phyloP scores from a whole-genome alignment of 2,797 vertebrate genomes.

The Thunnus albacares region DNA sequence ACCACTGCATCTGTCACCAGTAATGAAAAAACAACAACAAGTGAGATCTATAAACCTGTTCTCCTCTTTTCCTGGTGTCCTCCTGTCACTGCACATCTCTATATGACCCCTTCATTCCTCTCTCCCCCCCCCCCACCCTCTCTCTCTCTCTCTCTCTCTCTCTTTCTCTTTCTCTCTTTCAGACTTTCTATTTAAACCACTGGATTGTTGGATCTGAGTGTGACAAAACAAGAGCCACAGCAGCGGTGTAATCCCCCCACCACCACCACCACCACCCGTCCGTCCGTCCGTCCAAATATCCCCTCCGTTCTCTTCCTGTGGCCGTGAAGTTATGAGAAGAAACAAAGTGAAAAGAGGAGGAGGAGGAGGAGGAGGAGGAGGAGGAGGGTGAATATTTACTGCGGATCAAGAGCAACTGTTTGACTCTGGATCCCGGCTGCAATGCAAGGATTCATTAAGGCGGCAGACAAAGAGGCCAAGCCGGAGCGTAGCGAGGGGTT shows the following conservation, averaged over 20 bases:
- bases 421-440: slow-evolving; percentile 74
- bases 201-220: slow-evolving; percentile 55
- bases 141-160: slow-evolving; percentile 1
- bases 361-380: background rate
- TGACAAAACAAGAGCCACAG: slow-evolving; percentile 25
- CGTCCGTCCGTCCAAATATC: slow-evolving; percentile 9
- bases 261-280: no score
- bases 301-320: slow-evolving; percentile 33
- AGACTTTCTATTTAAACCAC: slow-evolving; percentile 52
- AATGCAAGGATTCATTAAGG: slow-evolving; percentile 77
- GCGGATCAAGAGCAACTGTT: slow-evolving; percentile 66
- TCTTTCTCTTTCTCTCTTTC: background rate
- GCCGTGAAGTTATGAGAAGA: slow-evolving; percentile 46
- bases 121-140: background rate
- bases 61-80: background rate
- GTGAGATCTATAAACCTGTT: background rate
- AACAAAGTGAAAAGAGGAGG: background rate
- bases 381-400: slow-evolving; percentile 51
- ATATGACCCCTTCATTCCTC: background rate
- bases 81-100: slow-evolving; percentile 42
- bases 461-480: slow-evolving; percentile 59
- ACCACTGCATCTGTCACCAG: slow-evolving; percentile 55
- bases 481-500: slow-evolving; percentile 67
- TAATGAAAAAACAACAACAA: background rate
- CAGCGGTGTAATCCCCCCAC: slow-evolving; percentile 48